Conservation (phyloP, 2,113 vertebrate genomes). For the Galemys pyrenaicus region DNA sequence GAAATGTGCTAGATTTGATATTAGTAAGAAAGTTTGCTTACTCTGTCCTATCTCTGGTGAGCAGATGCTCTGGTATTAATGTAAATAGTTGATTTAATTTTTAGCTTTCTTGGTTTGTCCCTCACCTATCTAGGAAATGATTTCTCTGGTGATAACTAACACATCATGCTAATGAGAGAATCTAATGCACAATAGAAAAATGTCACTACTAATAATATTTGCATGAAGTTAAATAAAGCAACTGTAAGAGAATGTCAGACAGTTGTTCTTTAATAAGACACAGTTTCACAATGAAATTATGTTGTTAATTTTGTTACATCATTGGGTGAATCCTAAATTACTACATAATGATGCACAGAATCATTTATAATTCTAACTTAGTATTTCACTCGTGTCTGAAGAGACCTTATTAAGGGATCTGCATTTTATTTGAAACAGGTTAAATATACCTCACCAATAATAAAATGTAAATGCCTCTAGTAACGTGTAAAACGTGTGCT, state of each 20-base stretch:
- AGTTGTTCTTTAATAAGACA: conserved; percentile 90
- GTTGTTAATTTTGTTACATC: conserved; percentile 89
- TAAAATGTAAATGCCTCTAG: conserved; percentile 76
- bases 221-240: conserved; percentile 90
- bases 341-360: conserved; percentile 85
- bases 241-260: conserved; percentile 88
- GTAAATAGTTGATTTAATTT: conserved; percentile 86
- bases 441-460: conserved; percentile 79
- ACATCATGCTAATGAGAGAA: conserved; percentile 88
- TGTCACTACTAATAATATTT: conserved; percentile 91
- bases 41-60: conserved; percentile 81
- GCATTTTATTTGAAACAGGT: conserved; percentile 81
- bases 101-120: conserved; percentile 86
- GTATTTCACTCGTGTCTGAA: conserved; percentile 80
- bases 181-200: conserved; percentile 90
- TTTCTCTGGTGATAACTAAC: conserved; percentile 89
- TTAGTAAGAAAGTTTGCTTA: conserved; percentile 80
- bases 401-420: conserved; percentile 79
- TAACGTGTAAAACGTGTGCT: conserved; percentile 77
- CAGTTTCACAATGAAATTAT: conserved; percentile 89
- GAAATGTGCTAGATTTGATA: conserved; percentile 78
- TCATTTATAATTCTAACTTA: conserved; percentile 86
- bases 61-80: conserved; percentile 84
- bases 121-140: conserved; percentile 87
- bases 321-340: conserved; percentile 89